Percentiles rank a stretch among this genome's conserved stretches.
Conservation (phyloP, 2,797 vertebrate species). For the Channa striata region DNA sequence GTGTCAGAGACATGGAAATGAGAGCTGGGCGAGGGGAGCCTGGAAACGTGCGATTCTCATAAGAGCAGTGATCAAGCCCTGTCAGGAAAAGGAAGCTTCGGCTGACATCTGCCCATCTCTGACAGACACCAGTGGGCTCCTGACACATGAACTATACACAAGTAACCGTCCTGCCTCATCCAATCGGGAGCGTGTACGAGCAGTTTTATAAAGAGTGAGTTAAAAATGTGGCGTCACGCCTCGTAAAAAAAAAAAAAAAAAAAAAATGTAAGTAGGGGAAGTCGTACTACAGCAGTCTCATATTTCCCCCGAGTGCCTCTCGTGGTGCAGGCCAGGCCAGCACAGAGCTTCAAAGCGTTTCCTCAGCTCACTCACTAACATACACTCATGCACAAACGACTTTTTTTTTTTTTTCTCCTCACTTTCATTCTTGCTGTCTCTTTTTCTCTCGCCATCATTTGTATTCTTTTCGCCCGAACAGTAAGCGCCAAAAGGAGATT, state of each 20-base stretch:
- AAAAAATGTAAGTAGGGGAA: constrained; percentile 21
- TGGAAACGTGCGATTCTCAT: constrained; percentile 69
- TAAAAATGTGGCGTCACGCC: constrained; percentile 42
- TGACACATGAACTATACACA: constrained; percentile 42
- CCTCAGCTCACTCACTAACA: constrained; percentile 18
- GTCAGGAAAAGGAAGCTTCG: constrained; percentile 69
- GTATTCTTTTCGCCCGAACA: constrained; percentile 60
- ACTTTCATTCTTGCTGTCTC: constrained; percentile 14
- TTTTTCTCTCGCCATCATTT: constrained; percentile 47
- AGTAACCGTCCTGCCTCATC: constrained; percentile 29
- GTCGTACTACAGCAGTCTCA: constrained; percentile 28
- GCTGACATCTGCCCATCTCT: constrained; percentile 65
- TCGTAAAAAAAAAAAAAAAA: too few relatives aligned
- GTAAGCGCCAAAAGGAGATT: constrained; percentile 35
- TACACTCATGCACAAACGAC: constrained; percentile 1
- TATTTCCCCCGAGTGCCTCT: constrained; percentile 29
- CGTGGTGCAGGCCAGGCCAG: constrained; percentile 46
- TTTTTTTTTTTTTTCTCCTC: constrained; percentile 15
- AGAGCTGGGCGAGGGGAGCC: constrained; percentile 67
- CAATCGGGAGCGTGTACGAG: constrained; percentile 21
- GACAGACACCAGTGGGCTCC: constrained; percentile 61
- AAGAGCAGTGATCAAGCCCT: constrained; percentile 81
- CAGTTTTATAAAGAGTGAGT: constrained; percentile 19
- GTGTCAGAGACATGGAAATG: constrained; percentile 79
- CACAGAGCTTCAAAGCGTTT: constrained; percentile 56